Evolutionary conservation across 2,113 vertebrate genomes (phyloP).

Genomic region (Otus sunia): DNA sequence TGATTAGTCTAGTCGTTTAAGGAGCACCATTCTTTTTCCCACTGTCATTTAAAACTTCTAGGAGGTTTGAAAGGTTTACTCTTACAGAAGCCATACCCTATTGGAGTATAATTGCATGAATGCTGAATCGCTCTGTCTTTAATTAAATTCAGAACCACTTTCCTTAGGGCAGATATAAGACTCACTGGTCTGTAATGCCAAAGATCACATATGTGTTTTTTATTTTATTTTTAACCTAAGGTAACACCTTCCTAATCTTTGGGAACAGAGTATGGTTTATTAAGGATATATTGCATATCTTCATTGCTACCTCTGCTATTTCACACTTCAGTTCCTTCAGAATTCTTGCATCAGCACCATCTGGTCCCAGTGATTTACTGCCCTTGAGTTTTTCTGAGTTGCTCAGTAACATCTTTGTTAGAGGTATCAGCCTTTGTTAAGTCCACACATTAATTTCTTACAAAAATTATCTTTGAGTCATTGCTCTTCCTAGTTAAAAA

Average conservation of each 20-base stretch:
- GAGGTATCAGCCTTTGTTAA: slow-evolving; percentile 50
- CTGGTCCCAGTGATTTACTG: slow-evolving; percentile 70
- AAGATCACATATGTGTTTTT: background rate
- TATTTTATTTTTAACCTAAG: background rate
- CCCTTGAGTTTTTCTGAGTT: slow-evolving; percentile 24
- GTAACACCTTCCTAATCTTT: slow-evolving; percentile 38
- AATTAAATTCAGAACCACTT: slow-evolving; percentile 16
- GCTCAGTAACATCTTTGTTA: slow-evolving; percentile 44
- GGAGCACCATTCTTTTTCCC: background rate
- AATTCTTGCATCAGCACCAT: slow-evolving; percentile 71
- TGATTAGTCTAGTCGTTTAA: background rate
- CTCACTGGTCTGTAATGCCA: background rate
- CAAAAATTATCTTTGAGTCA: slow-evolving; percentile 40
- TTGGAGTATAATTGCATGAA: slow-evolving; percentile 17
- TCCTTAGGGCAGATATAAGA: background rate
- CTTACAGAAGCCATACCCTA: background rate
- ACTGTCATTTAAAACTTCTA: slow-evolving; percentile 14
- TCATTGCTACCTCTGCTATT: slow-evolving; percentile 49
- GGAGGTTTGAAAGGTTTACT: background rate
- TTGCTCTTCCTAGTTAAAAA: background rate
- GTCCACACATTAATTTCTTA: slow-evolving; percentile 15
- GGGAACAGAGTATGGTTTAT: slow-evolving; percentile 41
- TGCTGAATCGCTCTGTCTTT: background rate
- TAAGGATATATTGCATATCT: slow-evolving; percentile 47
- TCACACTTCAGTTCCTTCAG: slow-evolving; percentile 64